These are phyloP conservation scores for Trematomus bernacchii DNA, from an alignment of 2,797 vertebrate genomes.

Conservation along the genomic window DNA sequence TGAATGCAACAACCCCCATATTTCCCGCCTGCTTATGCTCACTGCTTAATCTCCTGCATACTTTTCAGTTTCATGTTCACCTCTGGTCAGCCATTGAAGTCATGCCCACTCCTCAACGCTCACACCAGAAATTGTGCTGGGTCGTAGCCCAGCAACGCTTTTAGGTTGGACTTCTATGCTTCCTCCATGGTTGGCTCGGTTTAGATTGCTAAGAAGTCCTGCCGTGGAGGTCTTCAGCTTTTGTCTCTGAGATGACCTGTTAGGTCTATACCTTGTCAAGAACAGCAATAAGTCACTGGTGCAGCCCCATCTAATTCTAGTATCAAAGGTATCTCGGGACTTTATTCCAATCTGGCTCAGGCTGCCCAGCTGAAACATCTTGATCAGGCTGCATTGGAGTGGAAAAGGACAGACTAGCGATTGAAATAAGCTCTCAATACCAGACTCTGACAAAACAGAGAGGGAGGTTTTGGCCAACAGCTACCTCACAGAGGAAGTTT, in stretches of 20 bases:
- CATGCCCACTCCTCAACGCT: conserved; percentile 8
- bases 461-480: conserved; percentile 43
- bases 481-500: conserved; percentile 44
- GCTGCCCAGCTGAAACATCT: conserved; percentile 70
- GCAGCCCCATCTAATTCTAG: conserved; percentile 70
- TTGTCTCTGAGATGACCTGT: conserved; percentile 76
- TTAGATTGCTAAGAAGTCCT: conserved; percentile 43
- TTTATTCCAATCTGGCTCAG: conserved; percentile 65
- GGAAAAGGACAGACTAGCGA: conserved; percentile 28
- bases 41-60: conserved; percentile 7
- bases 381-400: conserved; percentile 63
- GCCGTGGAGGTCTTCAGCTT: conserved; percentile 32
- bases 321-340: conserved; percentile 27
- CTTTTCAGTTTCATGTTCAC: conserved; percentile 33
- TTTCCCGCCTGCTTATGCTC: conserved; percentile 4
- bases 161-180: conserved; percentile 13
- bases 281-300: conserved; percentile 68
- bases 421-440: conserved; percentile 58
- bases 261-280: conserved; percentile 65
- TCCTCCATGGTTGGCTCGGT: conserved; percentile 51
- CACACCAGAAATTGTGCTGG: conserved; percentile 1
- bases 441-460: conserved; percentile 42
- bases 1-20: conserved; percentile 4
- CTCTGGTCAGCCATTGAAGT: conserved; percentile 10
- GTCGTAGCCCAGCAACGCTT: conserved; percentile 3